Conservation (phyloP, 2,888 invertebrate genomes). For the Lasioglossum malachurum region DNA sequence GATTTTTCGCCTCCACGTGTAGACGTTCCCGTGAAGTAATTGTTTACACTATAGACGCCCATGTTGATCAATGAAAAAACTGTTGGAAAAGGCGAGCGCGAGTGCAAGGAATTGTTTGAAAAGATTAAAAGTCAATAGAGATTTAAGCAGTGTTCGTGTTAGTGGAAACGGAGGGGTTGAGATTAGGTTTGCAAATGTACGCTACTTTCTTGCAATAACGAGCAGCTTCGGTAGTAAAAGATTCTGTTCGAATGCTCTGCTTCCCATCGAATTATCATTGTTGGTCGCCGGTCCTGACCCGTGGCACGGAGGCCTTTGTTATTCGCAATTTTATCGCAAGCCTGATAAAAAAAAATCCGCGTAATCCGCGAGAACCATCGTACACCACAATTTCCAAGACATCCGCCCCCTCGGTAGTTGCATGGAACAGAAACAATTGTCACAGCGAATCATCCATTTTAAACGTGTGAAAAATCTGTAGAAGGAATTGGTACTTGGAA, state of each 20-base stretch:
- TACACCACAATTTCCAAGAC: background rate
- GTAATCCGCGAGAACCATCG: conserved; percentile 6
- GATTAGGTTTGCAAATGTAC: background rate
- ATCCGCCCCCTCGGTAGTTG: background rate
- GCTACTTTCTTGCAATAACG: background rate
- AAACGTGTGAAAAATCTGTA: too few species aligned
- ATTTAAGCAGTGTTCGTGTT: background rate
- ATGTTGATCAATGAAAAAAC: too few species aligned
- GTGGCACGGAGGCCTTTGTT: conserved; percentile 45
- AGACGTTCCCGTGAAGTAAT: too few species aligned
- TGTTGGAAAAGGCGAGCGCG: too few species aligned
- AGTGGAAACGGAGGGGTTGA: background rate
- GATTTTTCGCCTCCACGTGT: background rate
- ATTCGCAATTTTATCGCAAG: conserved; percentile 47
- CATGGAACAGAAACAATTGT: background rate
- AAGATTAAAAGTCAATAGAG: background rate
- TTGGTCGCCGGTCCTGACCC: conserved; percentile 53
- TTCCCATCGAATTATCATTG: conserved; percentile 43
- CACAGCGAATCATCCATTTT: background rate
- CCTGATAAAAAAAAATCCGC: background rate
- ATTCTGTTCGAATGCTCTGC: background rate
- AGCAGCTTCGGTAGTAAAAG: background rate
- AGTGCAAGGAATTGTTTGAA: too few species aligned
- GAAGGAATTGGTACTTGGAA: too few species aligned
- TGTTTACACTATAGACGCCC: too few species aligned